Conservation (phyloP, 2,888 invertebrate species). For the Cantharis rufa region DNA sequence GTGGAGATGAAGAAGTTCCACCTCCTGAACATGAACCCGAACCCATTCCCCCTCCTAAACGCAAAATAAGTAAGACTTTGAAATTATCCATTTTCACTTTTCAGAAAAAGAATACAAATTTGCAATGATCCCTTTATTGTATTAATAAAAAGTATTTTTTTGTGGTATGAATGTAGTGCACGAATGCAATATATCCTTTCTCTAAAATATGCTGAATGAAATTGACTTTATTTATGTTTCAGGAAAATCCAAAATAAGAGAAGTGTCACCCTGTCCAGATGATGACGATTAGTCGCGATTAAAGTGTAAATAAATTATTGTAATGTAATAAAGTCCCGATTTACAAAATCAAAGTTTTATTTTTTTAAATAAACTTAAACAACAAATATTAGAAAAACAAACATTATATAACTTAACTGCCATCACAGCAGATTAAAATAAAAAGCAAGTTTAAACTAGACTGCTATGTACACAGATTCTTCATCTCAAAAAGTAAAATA, state of each 20-base stretch:
- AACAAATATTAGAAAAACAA: conserved; percentile 19
- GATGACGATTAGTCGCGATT: not conserved
- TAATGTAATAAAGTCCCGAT: not conserved
- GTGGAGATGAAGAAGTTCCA: not conserved
- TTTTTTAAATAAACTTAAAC: conserved; percentile 12
- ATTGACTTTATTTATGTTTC: not conserved
- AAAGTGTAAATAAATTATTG: conserved; percentile 1
- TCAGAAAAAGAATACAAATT: too few relatives aligned
- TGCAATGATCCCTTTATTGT: too few relatives aligned
- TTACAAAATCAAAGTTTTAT: conserved; percentile 17
- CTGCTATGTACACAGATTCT: not conserved
- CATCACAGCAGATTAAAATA: conserved; percentile 16
- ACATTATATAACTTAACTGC: conserved; percentile 11
- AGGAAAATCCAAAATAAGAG: not conserved
- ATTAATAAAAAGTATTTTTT: too few relatives aligned
- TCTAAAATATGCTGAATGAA: too few relatives aligned
- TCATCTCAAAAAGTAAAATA: not conserved
- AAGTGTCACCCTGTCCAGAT: not conserved
- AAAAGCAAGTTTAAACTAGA: not conserved
- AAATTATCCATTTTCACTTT: not conserved
- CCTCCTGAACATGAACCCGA: not conserved
- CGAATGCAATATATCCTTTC: too few relatives aligned
- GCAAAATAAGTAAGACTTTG: not conserved
- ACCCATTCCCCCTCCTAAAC: not conserved
- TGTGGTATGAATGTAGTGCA: too few relatives aligned